Evolutionary conservation across 2,888 invertebrate species (phyloP).

Genomic region (Nasonia oneida): DNA sequence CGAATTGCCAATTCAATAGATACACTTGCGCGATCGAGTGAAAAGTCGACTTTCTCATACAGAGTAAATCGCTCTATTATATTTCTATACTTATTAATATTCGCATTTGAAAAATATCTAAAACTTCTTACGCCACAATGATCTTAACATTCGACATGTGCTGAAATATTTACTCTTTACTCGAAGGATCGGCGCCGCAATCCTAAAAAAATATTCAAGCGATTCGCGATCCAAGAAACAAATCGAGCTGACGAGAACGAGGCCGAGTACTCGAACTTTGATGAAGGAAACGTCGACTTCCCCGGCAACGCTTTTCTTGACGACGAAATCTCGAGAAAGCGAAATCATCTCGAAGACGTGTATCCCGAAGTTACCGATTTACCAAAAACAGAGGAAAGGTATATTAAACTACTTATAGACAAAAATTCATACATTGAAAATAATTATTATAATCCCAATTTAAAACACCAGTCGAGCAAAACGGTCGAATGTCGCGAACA

Average conservation of each 20-base stretch:
- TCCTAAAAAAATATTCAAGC: conserved; percentile 18
- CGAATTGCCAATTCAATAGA: conserved; percentile 34
- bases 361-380: conserved; percentile 48
- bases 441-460: neutral
- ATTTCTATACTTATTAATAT: neutral
- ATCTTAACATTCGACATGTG: no score
- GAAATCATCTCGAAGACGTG: conserved; percentile 54
- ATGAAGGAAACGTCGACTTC: conserved; percentile 44
- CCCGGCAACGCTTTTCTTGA: conserved; percentile 36
- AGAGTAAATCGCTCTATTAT: conserved; percentile 20
- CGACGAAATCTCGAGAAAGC: conserved; percentile 22
- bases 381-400: conserved; percentile 16
- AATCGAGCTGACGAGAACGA: conserved; percentile 57
- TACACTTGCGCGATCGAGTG: neutral
- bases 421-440: neutral
- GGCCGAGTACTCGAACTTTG: conserved; percentile 46
- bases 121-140: no score
- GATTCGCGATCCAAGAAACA: conserved; percentile 27
- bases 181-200: conserved; percentile 14
- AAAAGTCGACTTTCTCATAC: neutral
- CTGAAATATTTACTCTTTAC: no score
- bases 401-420: neutral
- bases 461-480: neutral
- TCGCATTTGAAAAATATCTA: neutral
- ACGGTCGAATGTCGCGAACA: neutral